A percentile compares a stretch with the other conserved stretches of the same genome.
Conservation (phyloP, 2,888 invertebrate species). For the Scaptomyza flava region DNA sequence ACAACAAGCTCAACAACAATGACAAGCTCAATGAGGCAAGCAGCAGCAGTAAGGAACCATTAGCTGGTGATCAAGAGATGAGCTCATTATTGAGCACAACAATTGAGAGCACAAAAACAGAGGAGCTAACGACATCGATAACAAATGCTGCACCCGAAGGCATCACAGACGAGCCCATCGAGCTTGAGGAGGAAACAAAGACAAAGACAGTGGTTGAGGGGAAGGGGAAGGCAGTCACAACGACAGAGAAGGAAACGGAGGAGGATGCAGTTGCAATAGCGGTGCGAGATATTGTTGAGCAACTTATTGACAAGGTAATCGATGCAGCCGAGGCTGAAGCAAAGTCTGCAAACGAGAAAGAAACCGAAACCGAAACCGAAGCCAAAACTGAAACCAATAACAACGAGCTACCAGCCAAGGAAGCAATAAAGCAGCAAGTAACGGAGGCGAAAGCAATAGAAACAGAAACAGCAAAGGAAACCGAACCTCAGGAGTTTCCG, state of each 20-base stretch:
- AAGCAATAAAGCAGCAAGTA: conserved; percentile 8
- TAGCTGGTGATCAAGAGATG: conserved; percentile 43
- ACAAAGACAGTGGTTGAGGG: conserved; percentile 2
- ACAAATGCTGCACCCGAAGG: conserved; percentile 62
- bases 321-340: conserved; percentile 63
- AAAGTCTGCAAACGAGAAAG: conserved; percentile 20
- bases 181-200: not conserved
- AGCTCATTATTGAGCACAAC: conserved; percentile 66
- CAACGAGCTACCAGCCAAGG: conserved; percentile 29
- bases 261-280: conserved; percentile 66
- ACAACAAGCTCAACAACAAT: conserved; percentile 79
- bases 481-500: not conserved
- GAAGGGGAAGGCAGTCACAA: not conserved
- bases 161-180: conserved; percentile 42
- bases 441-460: not conserved
- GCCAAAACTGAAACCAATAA: conserved; percentile 24
- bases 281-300: conserved; percentile 81
- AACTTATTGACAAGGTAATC: conserved; percentile 82
- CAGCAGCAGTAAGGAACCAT: conserved; percentile 34
- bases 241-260: conserved; percentile 6
- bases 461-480: not conserved
- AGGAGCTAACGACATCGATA: conserved; percentile 62
- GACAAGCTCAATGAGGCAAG: conserved; percentile 67
- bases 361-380: not conserved
- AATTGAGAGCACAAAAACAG: conserved; percentile 56